Conservation (phyloP, 1,140 invertebrate genomes). For the Acromyrmex heyeri region DNA sequence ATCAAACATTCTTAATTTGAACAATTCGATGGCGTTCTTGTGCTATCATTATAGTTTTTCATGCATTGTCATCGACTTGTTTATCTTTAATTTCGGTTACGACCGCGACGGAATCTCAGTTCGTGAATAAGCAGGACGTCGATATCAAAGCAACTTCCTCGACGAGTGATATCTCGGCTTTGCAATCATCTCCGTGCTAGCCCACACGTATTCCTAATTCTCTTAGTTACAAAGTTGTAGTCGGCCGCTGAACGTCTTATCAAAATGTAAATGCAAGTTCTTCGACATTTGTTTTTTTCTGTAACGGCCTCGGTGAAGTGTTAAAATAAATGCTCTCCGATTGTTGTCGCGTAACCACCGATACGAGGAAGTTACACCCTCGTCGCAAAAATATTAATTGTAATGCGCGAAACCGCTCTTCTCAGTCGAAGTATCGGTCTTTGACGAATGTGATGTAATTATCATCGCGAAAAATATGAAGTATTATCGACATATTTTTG, state of each 20-base stretch:
- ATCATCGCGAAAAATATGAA: background rate
- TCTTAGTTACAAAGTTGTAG: constrained; percentile 78
- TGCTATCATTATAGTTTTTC: background rate
- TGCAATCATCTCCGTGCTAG: constrained; percentile 60
- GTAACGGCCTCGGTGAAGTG: background rate
- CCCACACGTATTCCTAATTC: constrained; percentile 71
- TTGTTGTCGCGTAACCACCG: background rate
- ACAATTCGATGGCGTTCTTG: background rate
- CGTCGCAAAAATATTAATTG: background rate
- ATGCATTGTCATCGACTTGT: constrained; percentile 1
- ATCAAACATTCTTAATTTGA: background rate
- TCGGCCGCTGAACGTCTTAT: constrained; percentile 54
- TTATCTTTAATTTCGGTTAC: constrained; percentile 62
- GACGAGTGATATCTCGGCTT: constrained; percentile 81
- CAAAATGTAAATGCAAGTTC: constrained; percentile 66
- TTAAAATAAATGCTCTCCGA: background rate
- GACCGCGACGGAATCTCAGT: constrained; percentile 57
- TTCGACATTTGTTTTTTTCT: background rate
- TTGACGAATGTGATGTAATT: background rate
- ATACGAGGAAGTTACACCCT: background rate
- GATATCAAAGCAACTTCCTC: constrained; percentile 85
- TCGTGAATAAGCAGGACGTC: constrained; percentile 85
- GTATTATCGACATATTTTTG: background rate
- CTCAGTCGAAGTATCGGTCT: background rate
- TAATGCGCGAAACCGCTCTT: background rate